phyloP scores from a whole-genome alignment of 2,888 invertebrate genomes.

The Trachelus tabidus region DNA sequence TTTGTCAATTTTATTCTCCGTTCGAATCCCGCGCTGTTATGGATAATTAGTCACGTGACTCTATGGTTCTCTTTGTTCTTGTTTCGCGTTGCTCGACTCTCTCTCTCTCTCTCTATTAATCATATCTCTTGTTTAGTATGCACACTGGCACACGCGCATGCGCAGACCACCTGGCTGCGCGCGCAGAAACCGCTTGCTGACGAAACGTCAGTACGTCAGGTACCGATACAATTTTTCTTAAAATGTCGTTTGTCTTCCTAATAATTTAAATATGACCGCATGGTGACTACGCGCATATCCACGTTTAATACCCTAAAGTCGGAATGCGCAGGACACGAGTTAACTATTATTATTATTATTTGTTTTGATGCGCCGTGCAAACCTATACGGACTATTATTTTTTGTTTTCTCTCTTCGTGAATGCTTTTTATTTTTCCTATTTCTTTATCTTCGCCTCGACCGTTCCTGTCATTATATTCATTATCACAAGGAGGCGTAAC shows the following conservation, averaged over 20 bases:
- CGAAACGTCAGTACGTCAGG: background rate
- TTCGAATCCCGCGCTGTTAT: background rate
- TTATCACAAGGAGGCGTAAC: constrained; percentile 17
- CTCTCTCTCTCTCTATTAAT: constrained; percentile 11
- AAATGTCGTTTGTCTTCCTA: background rate
- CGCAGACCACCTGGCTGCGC: background rate
- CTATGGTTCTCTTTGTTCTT: constrained; percentile 13
- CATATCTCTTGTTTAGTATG: constrained; percentile 20
- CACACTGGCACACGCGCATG: constrained; percentile 13
- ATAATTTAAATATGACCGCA: background rate
- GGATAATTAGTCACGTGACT: background rate
- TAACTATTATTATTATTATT: constrained; percentile 22
- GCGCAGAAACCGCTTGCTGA: background rate
- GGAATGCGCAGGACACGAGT: constrained; percentile 1
- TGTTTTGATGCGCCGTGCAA: background rate
- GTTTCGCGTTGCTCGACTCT: constrained; percentile 31
- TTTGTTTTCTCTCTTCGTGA: constrained; percentile 4
- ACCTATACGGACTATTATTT: constrained; percentile 1
- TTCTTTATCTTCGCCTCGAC: background rate
- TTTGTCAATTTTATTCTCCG: background rate
- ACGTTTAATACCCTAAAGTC: background rate
- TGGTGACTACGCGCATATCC: background rate
- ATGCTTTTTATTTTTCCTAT: constrained; percentile 20
- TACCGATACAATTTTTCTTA: background rate
- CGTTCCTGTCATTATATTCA: constrained; percentile 17